A percentile compares a stretch with the other conserved stretches of the same genome.
These are phyloP conservation scores for Geothlypis trichas DNA, from an alignment of 2,113 vertebrate species.

Conservation along the genomic window DNA sequence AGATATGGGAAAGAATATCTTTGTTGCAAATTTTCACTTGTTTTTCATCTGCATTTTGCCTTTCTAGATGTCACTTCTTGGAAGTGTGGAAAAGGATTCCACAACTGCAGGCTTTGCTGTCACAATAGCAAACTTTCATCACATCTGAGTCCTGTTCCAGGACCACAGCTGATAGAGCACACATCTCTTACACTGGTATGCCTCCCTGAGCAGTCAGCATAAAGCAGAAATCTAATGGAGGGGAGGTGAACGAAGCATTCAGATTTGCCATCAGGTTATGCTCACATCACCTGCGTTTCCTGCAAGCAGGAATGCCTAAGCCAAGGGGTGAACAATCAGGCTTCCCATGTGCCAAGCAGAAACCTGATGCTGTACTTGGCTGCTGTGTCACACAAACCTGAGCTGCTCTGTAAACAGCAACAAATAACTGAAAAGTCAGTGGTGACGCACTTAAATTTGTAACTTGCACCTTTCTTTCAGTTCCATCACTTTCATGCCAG, in stretches of 20 bases:
- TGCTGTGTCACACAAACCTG: background rate
- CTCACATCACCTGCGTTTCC: background rate
- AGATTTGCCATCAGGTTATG: background rate
- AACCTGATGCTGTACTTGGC: background rate
- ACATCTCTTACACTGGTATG: background rate
- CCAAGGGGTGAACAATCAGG: background rate
- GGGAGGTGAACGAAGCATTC: background rate
- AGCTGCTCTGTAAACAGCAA: constrained; percentile 25
- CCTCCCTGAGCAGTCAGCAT: background rate
- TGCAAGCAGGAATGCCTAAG: background rate
- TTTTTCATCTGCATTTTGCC: background rate
- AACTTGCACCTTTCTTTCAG: background rate
- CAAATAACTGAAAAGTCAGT: constrained; percentile 6
- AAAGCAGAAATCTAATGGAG: background rate
- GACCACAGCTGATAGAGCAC: background rate
- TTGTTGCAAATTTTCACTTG: background rate
- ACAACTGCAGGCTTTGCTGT: background rate
- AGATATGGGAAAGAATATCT: background rate
- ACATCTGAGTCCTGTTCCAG: background rate
- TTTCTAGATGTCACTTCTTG: background rate
- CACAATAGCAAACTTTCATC: background rate
- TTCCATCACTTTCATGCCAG: background rate
- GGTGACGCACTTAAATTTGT: background rate
- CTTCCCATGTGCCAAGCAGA: background rate
- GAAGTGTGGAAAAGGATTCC: background rate